Percentiles rank a stretch among this genome's conserved stretches.
Evolutionary conservation across 2,888 invertebrate species (phyloP).

Genomic region (Eurytoma californica): DNA sequence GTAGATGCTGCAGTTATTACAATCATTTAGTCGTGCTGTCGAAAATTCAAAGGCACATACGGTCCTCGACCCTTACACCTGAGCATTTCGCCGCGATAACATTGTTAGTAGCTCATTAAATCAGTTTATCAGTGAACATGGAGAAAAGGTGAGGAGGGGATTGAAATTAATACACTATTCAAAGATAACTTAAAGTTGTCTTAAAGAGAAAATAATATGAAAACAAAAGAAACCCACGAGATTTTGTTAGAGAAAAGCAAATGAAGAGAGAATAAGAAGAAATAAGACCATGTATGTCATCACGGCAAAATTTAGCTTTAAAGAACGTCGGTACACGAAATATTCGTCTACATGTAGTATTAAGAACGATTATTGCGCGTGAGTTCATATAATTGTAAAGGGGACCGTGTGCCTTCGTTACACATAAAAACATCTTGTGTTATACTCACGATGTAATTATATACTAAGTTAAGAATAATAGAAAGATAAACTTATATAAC

Average conservation of each 20-base stretch:
- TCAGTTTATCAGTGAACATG: constrained; percentile 37
- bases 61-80: constrained; percentile 74
- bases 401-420: constrained; percentile 74
- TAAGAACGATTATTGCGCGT: constrained; percentile 67
- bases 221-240: constrained; percentile 27
- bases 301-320: constrained; percentile 71
- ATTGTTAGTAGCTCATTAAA: constrained; percentile 33
- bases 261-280: constrained; percentile 49
- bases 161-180: not conserved
- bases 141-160: constrained; percentile 32
- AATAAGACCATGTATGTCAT: constrained; percentile 61
- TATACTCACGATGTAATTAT: constrained; percentile 49
- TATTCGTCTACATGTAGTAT: constrained; percentile 61
- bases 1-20: constrained; percentile 68
- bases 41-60: constrained; percentile 72
- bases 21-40: constrained; percentile 66
- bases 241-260: constrained; percentile 34
- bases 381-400: constrained; percentile 72
- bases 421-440: constrained; percentile 54
- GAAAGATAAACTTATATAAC: constrained; percentile 53
- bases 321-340: constrained; percentile 71
- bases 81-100: constrained; percentile 72
- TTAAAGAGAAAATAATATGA: not conserved
- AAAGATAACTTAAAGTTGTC: not conserved
- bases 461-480: constrained; percentile 49